These are phyloP conservation scores for Morelia viridis DNA, from an alignment of 2,797 vertebrate species.

Conservation along the genomic window DNA sequence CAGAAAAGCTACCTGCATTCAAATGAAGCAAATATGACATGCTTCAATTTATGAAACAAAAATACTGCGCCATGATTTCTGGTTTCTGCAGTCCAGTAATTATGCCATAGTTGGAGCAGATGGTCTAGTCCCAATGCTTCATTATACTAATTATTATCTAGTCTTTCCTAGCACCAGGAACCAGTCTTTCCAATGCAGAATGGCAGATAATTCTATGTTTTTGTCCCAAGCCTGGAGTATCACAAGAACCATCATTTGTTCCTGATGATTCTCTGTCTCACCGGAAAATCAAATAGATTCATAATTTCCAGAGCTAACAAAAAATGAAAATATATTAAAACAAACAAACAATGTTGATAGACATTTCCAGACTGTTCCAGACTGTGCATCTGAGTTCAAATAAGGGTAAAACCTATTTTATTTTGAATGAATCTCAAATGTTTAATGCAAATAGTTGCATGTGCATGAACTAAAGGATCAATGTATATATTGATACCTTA, in stretches of 20 bases:
- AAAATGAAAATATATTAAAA: not conserved
- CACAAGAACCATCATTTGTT: not conserved
- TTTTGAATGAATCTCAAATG: not conserved
- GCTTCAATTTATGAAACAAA: not conserved
- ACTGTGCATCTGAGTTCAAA: rapidly evolving
- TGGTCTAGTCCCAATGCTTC: not conserved
- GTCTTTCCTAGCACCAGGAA: not conserved
- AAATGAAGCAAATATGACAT: not conserved
- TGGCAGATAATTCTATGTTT: not conserved
- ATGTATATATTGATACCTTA: rapidly evolving
- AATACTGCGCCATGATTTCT: not conserved
- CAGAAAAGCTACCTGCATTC: not conserved
- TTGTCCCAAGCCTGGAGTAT: not conserved
- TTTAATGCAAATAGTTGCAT: not conserved
- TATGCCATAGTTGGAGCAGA: not conserved
- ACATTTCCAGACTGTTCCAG: not conserved
- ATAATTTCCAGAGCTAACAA: too few relatives aligned
- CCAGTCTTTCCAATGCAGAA: not conserved
- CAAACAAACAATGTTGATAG: not conserved
- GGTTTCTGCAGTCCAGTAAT: not conserved
- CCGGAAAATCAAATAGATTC: not conserved
- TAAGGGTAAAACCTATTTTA: not conserved
- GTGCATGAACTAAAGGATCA: not conserved
- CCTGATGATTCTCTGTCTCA: rapidly evolving
- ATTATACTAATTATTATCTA: not conserved